Conservation (phyloP, 37 sponge, comb jelly and placozoan genomes). For the Oopsacas minuta region DNA sequence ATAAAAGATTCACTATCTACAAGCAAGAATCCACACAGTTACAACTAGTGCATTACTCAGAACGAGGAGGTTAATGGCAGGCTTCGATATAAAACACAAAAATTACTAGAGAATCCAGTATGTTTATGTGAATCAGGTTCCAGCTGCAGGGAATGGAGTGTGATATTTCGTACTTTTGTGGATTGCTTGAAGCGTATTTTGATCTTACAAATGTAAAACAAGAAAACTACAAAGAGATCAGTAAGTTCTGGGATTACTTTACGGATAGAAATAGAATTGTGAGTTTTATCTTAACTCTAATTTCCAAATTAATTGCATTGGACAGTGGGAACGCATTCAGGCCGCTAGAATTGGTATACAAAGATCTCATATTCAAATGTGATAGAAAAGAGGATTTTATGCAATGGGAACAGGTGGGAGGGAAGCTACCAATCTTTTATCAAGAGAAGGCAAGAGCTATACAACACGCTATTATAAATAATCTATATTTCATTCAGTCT, state of each 20-base stretch:
- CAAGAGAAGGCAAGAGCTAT: neutral
- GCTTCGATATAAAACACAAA: too few relatives aligned
- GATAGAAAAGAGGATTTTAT: neutral
- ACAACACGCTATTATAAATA: neutral
- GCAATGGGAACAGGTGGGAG: conserved; percentile 11
- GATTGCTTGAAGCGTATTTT: neutral
- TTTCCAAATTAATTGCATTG: neutral
- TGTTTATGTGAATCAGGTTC: too few relatives aligned
- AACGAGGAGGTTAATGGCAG: neutral
- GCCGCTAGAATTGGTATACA: conserved; percentile 11
- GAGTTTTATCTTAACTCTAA: conserved; percentile 11
- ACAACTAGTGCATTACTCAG: neutral
- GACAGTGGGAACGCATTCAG: conserved; percentile 12
- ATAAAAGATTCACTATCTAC: too few relatives aligned
- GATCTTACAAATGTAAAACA: neutral
- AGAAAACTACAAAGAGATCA: neutral
- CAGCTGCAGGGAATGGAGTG: neutral
- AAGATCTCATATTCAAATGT: neutral
- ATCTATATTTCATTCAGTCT: neutral
- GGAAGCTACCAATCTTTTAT: neutral
- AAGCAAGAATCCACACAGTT: neutral
- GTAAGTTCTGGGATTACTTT: conserved; percentile 10
- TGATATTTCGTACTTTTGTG: conserved; percentile 13
- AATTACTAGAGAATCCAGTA: too few relatives aligned
- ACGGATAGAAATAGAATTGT: conserved; percentile 8